These are phyloP conservation scores for Drosophila maculinotata DNA, from an alignment of 2,888 invertebrate species.

Conservation along the genomic window DNA sequence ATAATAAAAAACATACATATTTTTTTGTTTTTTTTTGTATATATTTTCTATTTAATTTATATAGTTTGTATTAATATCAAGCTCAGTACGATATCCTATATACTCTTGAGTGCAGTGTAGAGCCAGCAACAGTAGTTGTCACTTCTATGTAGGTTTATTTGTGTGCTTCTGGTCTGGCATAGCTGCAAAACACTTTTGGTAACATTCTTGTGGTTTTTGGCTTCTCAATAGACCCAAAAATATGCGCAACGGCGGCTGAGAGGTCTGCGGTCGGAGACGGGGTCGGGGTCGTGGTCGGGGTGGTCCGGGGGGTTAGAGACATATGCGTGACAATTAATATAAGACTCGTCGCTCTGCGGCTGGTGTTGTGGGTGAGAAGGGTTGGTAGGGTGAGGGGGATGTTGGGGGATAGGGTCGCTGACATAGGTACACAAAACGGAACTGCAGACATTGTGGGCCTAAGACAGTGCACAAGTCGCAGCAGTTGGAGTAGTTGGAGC, in stretches of 20 bases:
- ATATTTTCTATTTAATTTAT: too few species aligned
- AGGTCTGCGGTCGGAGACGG: constrained; percentile 25
- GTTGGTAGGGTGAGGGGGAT: not conserved
- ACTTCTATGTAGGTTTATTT: constrained; percentile 20
- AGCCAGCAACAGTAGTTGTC: constrained; percentile 50
- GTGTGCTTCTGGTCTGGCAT: constrained; percentile 39
- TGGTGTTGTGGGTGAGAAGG: constrained; percentile 5
- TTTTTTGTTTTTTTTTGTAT: too few species aligned
- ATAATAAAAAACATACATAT: too few species aligned
- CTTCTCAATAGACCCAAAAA: constrained; percentile 72
- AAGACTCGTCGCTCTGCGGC: constrained; percentile 59
- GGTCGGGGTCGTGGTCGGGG: constrained; percentile 20
- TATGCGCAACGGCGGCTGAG: constrained; percentile 59
- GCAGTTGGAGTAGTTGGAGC: constrained; percentile 23
- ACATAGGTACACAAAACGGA: constrained; percentile 77
- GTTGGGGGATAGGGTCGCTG: constrained; percentile 29
- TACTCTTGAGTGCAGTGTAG: constrained; percentile 6
- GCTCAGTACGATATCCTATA: not conserved
- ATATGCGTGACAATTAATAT: constrained; percentile 82
- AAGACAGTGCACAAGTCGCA: constrained; percentile 12
- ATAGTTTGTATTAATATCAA: not conserved
- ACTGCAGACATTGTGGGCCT: constrained; percentile 66
- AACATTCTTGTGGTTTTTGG: constrained; percentile 77
- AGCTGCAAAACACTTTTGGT: constrained; percentile 67
- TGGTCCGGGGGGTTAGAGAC: constrained; percentile 65